These are phyloP conservation scores for Cerastoderma edule DNA, from an alignment of 2,888 invertebrate genomes.

Conservation along the genomic window DNA sequence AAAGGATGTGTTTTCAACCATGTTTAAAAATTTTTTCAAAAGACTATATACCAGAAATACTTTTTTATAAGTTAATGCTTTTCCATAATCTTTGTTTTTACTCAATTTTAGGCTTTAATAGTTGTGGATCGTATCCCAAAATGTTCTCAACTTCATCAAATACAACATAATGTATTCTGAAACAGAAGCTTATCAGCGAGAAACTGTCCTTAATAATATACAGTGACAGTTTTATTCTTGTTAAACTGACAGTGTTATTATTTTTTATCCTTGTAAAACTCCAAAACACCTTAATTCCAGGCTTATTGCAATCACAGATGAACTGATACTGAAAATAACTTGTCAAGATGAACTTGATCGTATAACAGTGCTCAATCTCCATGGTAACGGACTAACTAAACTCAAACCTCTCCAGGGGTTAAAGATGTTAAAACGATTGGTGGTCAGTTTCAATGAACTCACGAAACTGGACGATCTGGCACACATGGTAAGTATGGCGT, in stretches of 20 bases:
- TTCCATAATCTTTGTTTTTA: too few species aligned
- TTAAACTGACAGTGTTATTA: not conserved
- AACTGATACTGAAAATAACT: slow-evolving; percentile 73
- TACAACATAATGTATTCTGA: too few species aligned
- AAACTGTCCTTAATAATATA: not conserved
- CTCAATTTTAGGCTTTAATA: too few species aligned
- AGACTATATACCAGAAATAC: too few species aligned
- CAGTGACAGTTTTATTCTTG: not conserved
- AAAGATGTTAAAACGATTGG: slow-evolving; percentile 73
- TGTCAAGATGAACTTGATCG: slow-evolving; percentile 66
- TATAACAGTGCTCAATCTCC: slow-evolving; percentile 80
- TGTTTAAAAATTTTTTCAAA: too few species aligned
- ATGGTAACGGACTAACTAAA: slow-evolving; percentile 79
- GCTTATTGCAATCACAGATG: slow-evolving; percentile 76
- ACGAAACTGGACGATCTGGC: slow-evolving; percentile 80
- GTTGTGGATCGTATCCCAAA: too few species aligned
- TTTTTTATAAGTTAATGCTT: too few species aligned
- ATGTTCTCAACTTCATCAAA: too few species aligned
- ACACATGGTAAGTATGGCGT: slow-evolving; percentile 76
- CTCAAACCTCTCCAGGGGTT: slow-evolving; percentile 73
- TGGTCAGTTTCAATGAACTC: slow-evolving; percentile 82
- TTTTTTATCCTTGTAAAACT: not conserved
- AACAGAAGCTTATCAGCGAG: too few species aligned
- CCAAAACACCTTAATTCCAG: slow-evolving; percentile 53
- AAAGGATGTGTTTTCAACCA: too few species aligned